Conservation (phyloP, 2,888 invertebrate species). For the Hesperia comma region DNA sequence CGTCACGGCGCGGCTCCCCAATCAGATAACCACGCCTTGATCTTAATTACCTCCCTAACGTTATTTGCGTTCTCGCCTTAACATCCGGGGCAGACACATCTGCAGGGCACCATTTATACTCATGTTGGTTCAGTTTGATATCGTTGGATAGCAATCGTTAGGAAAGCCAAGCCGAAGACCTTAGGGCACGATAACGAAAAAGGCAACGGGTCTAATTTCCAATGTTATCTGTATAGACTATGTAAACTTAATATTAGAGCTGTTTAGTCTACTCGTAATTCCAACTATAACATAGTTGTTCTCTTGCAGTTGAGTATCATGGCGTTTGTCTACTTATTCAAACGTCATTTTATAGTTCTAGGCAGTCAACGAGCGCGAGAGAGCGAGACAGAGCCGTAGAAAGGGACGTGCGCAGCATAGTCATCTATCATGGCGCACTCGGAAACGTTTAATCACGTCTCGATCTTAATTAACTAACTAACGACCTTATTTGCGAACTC, state of each 20-base stretch:
- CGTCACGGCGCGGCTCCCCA: background rate
- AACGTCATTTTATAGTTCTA: slow-evolving; percentile 20
- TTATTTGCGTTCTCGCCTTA: background rate
- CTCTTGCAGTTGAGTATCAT: no score
- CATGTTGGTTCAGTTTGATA: no score
- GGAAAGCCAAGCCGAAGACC: no score
- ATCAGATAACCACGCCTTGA: background rate
- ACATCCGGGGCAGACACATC: background rate
- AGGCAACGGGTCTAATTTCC: no score
- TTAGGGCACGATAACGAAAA: no score
- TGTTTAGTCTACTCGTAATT: no score
- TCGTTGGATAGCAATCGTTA: no score
- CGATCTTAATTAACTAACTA: slow-evolving; percentile 74
- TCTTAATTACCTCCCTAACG: background rate
- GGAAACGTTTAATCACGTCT: slow-evolving; percentile 71
- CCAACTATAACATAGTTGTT: no score
- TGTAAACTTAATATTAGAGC: no score
- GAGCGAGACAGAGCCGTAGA: slow-evolving; percentile 14
- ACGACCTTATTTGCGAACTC: slow-evolving; percentile 63
- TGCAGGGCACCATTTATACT: background rate
- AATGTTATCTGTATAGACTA: no score
- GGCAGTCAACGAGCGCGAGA: background rate
- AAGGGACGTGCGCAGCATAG: slow-evolving; percentile 49
- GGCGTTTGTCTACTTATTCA: background rate
- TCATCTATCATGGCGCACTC: slow-evolving; percentile 66